phyloP scores from a whole-genome alignment of 1,140 invertebrate species.

The Aphelenchoides fujianensis region DNA sequence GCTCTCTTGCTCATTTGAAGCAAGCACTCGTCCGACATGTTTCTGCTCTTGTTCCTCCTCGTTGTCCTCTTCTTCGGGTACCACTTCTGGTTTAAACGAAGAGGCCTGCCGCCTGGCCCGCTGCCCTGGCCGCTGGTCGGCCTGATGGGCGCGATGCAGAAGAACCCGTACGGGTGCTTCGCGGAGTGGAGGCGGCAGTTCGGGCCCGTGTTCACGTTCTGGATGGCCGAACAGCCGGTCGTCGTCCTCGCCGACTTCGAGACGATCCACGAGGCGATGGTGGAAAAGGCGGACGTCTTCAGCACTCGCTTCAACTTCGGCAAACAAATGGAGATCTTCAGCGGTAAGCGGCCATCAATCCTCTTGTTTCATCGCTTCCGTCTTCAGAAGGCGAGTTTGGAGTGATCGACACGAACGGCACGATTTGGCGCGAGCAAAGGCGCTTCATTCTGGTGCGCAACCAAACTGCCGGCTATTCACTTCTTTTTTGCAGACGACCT shows the following conservation, averaged over 20 bases:
- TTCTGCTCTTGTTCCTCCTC: too few species aligned
- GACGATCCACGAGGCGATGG: slow-evolving; percentile 26
- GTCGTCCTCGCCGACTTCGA: slow-evolving; percentile 31
- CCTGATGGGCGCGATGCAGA: not conserved
- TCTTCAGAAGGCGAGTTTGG: too few species aligned
- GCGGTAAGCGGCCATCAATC: not conserved
- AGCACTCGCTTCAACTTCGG: slow-evolving; percentile 24
- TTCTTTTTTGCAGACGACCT: too few species aligned
- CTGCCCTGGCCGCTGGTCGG: not conserved
- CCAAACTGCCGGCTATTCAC: too few species aligned
- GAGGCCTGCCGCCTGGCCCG: too few species aligned
- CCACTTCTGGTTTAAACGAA: too few species aligned
- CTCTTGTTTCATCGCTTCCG: too few species aligned
- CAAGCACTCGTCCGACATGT: too few species aligned
- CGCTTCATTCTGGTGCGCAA: slow-evolving; percentile 35
- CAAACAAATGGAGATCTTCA: slow-evolving; percentile 20
- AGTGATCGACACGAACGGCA: slow-evolving; percentile 35
- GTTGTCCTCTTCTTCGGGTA: too few species aligned
- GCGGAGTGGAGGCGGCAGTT: slow-evolving; percentile 28
- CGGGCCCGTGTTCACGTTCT: slow-evolving; percentile 35
- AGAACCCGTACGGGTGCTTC: not conserved
- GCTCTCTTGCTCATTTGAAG: too few species aligned
- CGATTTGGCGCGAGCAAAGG: slow-evolving; percentile 27
- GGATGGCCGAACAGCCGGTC: slow-evolving; percentile 29
- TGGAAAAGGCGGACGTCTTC: slow-evolving; percentile 33